Base-by-base conservation (phyloP, 2,797 vertebrate species). In the Novumbra hubbsi region DNA sequence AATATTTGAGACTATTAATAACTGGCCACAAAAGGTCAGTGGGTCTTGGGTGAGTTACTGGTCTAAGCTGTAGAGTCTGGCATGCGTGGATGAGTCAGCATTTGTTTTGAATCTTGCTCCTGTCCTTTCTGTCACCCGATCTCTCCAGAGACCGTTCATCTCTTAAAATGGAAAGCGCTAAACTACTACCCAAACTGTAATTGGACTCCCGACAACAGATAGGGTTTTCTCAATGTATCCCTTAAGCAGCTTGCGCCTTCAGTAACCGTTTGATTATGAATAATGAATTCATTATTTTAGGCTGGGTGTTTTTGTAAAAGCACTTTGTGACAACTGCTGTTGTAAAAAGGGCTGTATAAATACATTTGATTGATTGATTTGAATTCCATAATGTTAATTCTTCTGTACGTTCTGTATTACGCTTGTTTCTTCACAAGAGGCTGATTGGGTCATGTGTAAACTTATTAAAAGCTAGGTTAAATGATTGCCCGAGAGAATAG, bases 11-110 rank as follows among this genome's bases (percentile, higher is more conserved):
- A 2, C 45, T 34, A 69, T 2, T 28, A 17, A 34, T 84, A 83
- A 85, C 85, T 77, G 73, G 48, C 80, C 41, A 45, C 12, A 45
- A 45, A 45, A 45, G 41, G 41, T 45, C 41, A 45, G 41, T 2
- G 11, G 3, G 11, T 9, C 41, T 7, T 45, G 41, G 5, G 9
- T 45, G 34, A 7, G 5, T 4, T 38, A 38, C 34, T 38, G 34
- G 34, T 38, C 34, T 38, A 3, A 38, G 34, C 34, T 3, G 34
- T 7, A 3, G 34, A 7, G 34, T 6, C 34, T 38, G 34, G 34
- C 4, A 3, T 38, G 34, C 34, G 8, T 38, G 1, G 41, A 45
- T 45, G 41, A 45, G 41, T 12, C 41, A 45, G 41, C 41, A 14
- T 11, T 38, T 38, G 34, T 38, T 38, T 2, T 45, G 41, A 45